These are phyloP conservation scores for Drosophila navojoa DNA, from an alignment of 1,140 invertebrate species.

Conservation along the genomic window DNA sequence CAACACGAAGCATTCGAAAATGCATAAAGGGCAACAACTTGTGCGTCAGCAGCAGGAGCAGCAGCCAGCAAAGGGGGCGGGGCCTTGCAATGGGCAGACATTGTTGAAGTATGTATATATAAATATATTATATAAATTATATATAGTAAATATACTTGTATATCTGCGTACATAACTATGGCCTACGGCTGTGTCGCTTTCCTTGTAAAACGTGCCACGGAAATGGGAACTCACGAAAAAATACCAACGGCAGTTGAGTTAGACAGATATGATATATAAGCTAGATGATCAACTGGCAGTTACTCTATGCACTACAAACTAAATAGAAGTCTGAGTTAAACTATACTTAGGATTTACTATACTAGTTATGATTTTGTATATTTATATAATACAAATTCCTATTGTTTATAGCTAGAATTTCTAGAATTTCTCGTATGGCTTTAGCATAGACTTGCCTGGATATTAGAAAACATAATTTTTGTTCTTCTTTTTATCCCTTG, in stretches of 20 bases:
- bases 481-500: no score
- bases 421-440: no score
- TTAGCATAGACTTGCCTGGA: no score
- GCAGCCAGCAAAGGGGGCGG: neutral
- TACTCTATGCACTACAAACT: conserved; percentile 2
- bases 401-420: no score
- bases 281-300: neutral
- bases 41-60: conserved; percentile 38
- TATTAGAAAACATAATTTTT: no score
- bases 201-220: conserved; percentile 40
- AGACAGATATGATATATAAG: neutral
- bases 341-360: no score
- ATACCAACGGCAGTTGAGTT: conserved; percentile 30
- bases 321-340: no score
- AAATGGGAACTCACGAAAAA: conserved; percentile 42
- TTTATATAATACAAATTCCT: no score
- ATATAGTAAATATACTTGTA: no score
- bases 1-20: conserved; percentile 36
- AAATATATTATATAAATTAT: no score
- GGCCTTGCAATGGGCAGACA: no score
- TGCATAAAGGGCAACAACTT: conserved; percentile 46
- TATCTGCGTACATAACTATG: conserved; percentile 17
- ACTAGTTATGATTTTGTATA: no score
- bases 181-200: conserved; percentile 16
- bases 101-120: neutral